Evolutionary conservation across 2,888 invertebrate species (phyloP).

Genomic region (Aspidiotus destructor): DNA sequence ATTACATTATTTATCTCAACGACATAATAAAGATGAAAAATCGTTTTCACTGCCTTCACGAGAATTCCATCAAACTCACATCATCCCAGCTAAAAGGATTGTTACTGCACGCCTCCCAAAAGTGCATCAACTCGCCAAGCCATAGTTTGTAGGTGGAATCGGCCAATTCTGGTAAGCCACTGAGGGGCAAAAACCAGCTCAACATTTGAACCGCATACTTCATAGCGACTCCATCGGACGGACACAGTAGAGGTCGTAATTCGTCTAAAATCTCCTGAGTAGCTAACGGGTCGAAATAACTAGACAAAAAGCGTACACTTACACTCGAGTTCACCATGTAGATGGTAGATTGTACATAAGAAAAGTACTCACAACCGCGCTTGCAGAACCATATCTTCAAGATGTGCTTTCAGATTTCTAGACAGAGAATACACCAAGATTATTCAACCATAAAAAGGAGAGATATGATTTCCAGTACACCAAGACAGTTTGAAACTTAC

Average conservation of each 20-base stretch:
- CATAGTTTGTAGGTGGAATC: conserved; percentile 62
- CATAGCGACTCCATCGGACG: conserved; percentile 53
- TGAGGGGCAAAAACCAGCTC: conserved; percentile 66
- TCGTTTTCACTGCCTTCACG: conserved; percentile 4
- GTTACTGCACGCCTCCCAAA: conserved; percentile 71
- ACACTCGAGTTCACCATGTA: conserved; percentile 11
- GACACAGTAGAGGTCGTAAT: conserved; percentile 67
- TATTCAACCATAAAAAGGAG: not conserved
- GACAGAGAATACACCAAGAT: conserved; percentile 42
- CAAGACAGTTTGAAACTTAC: conserved; percentile 4
- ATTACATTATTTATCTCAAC: not conserved
- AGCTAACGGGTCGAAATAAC: conserved; percentile 61
- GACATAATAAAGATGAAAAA: not conserved
- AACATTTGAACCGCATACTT: conserved; percentile 51
- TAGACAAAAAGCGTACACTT: conserved; percentile 40
- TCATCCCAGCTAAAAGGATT: conserved; percentile 60
- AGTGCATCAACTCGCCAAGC: conserved; percentile 65
- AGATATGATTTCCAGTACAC: not conserved
- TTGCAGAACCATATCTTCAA: not conserved
- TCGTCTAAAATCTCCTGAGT: conserved; percentile 80
- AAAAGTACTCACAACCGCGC: not conserved
- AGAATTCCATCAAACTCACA: conserved; percentile 42
- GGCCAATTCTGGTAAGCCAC: conserved; percentile 53
- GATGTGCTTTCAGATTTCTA: not conserved
- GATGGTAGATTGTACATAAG: not conserved